A percentile compares a stretch with the other conserved stretches of the same genome.
Evolutionary conservation across 2,113 vertebrate genomes (phyloP).

Genomic region (Phalacrocorax aristotelis): DNA sequence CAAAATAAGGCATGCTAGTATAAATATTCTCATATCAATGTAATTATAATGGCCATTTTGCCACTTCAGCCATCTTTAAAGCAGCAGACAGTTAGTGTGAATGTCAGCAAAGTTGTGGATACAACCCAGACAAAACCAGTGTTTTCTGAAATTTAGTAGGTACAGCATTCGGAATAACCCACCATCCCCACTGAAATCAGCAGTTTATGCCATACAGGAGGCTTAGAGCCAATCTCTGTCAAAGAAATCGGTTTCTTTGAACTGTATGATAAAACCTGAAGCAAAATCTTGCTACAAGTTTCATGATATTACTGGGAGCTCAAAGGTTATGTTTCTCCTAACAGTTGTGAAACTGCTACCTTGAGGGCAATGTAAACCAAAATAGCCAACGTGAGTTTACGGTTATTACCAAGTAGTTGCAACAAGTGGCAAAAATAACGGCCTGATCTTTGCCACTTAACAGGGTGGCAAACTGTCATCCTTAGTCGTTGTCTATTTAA

Average conservation of each 20-base stretch:
- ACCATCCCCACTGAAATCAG: not conserved
- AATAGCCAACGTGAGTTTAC: not conserved
- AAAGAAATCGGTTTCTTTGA: not conserved
- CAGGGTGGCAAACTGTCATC: not conserved
- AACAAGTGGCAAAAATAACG: not conserved
- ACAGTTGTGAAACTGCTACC: not conserved
- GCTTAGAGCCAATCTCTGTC: not conserved
- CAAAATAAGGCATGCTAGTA: not conserved
- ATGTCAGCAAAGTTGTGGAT: not conserved
- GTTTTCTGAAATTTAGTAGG: not conserved
- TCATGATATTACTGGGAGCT: not conserved
- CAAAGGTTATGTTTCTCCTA: not conserved
- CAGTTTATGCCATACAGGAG: not conserved
- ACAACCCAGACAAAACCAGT: not conserved
- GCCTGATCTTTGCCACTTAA: not conserved
- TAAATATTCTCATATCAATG: not conserved
- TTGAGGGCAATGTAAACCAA: not conserved
- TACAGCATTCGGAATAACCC: not conserved
- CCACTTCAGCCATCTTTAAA: not conserved
- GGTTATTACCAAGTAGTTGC: not conserved
- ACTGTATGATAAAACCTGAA: not conserved
- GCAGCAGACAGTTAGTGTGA: not conserved
- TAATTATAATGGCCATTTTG: rapidly evolving
- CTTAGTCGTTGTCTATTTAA: not conserved
- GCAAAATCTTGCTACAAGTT: not conserved